Conservation (phyloP, 2,113 vertebrate species). For the Microcebus tavaratra region DNA sequence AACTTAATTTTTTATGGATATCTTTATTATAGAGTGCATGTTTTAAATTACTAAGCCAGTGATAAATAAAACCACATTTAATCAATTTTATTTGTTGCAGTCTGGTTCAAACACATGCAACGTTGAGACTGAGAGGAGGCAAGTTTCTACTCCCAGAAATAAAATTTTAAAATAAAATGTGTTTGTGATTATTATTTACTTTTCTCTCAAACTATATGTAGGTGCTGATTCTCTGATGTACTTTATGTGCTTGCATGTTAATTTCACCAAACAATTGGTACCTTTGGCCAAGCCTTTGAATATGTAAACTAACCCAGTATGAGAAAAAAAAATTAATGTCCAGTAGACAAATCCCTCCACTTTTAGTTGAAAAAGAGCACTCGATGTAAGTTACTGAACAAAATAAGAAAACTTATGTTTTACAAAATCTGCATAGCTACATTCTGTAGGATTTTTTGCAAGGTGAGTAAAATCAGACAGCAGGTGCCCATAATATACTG, state of each 20-base stretch:
- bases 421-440: neutral
- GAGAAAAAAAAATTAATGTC: neutral
- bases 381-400: neutral
- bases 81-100: neutral
- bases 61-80: neutral
- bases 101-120: neutral
- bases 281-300: neutral
- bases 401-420: neutral
- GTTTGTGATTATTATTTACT: neutral
- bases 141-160: neutral
- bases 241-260: neutral
- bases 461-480: fast-evolving
- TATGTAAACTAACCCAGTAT: neutral
- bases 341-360: fast-evolving
- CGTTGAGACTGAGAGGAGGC: neutral
- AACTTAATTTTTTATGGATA: neutral
- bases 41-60: neutral
- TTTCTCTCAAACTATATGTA: neutral
- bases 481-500: fast-evolving
- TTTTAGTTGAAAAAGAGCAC: neutral
- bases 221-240: neutral
- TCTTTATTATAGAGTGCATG: neutral
- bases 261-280: neutral
- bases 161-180: neutral
- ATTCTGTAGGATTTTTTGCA: neutral